phyloP scores from a whole-genome alignment of 2,113 vertebrate species.

The Sinocyclocheilus grahami region DNA sequence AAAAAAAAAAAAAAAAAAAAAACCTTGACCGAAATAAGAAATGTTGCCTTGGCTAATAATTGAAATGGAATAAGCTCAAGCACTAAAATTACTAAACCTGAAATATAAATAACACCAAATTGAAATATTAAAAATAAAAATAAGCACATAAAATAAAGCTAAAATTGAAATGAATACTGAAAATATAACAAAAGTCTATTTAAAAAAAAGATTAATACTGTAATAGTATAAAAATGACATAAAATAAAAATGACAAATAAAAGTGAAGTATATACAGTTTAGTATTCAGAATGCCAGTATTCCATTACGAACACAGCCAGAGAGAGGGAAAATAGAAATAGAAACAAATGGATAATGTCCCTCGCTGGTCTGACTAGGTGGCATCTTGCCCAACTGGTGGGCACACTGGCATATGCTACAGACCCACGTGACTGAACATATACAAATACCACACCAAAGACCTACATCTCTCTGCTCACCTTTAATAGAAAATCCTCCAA shows the following conservation, averaged over 20 bases:
- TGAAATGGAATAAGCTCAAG: too few species aligned
- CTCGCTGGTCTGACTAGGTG: not conserved
- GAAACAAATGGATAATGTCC: not conserved
- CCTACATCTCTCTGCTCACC: slow-evolving; percentile 66
- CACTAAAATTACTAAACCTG: too few species aligned
- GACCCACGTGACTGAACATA: not conserved
- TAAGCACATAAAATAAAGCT: too few species aligned
- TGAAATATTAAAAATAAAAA: too few species aligned
- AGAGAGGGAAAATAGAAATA: slow-evolving; percentile 8
- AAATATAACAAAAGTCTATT: not conserved
- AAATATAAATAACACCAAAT: too few species aligned
- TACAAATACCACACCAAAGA: not conserved
- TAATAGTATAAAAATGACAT: not conserved
- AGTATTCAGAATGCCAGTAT: not conserved
- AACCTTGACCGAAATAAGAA: too few species aligned
- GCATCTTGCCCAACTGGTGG: slow-evolving; percentile 6
- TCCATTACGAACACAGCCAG: not conserved
- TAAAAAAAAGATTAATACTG: not conserved
- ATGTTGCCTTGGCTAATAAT: too few species aligned
- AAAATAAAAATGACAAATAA: not conserved
- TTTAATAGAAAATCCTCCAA: slow-evolving; percentile 85
- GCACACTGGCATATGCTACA: slow-evolving; percentile 5
- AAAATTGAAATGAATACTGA: not conserved
- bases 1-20: too few species aligned
- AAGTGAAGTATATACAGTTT: not conserved